These are phyloP conservation scores for Lepus townsendii DNA, from an alignment of 2,797 vertebrate species.

Conservation along the genomic window DNA sequence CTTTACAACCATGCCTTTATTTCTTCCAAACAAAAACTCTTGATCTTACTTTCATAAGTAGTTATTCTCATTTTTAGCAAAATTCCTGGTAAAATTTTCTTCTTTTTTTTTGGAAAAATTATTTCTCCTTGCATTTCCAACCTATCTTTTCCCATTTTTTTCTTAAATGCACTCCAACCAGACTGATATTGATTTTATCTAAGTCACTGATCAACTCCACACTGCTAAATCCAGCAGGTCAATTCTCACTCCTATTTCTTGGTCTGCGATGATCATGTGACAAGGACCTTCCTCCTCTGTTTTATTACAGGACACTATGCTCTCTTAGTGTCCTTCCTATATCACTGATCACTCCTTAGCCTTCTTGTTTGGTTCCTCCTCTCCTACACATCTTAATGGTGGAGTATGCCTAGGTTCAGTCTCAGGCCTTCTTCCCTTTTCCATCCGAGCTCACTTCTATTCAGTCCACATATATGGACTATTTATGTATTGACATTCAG, in stretches of 20 bases:
- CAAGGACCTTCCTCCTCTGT: background rate
- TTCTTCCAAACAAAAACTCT: background rate
- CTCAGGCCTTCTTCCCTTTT: background rate
- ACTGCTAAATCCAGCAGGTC: background rate
- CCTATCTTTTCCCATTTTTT: background rate
- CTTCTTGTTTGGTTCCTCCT: background rate
- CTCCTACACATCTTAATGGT: background rate
- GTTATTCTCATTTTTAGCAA: background rate
- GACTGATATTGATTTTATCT: background rate
- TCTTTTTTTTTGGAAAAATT: no score
- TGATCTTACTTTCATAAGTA: background rate
- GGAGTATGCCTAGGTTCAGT: background rate
- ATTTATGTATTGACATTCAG: no score
- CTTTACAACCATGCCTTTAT: background rate
- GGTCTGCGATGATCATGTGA: background rate
- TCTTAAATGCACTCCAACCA: background rate
- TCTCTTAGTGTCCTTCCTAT: background rate
- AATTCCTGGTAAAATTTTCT: background rate
- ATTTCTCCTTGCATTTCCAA: background rate
- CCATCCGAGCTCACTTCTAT: background rate
- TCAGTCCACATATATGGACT: background rate
- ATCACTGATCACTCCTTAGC: background rate
- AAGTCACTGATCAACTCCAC: background rate
- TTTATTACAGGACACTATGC: background rate
- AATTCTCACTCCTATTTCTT: background rate